Base-by-base conservation (phyloP, 1,140 invertebrate genomes). In the Drosophila tsacasi region DNA sequence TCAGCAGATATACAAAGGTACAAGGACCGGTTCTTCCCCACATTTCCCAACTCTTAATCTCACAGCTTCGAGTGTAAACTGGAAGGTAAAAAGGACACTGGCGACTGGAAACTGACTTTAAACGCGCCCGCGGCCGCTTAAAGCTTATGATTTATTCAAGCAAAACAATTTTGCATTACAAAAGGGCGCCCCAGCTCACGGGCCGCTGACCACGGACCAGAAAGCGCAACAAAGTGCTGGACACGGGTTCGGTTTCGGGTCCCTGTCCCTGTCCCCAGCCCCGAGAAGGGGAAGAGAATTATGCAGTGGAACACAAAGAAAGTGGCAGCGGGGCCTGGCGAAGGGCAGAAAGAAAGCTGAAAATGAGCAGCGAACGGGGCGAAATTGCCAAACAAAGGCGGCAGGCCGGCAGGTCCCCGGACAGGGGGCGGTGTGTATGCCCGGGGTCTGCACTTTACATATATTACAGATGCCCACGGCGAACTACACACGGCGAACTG, bases 121-220 rank as follows among this genome's bases (percentile, higher is more conserved):
- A 84, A 50, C 39, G 37, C n/a, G 30, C 40, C 37, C 32, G 32
- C 25, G 25, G 46, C 50, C 59, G 37, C 76, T 65, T 77, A 72
- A 80, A 83, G 80, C 65, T 76, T 60, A 87, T 86, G 81, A 87
- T 83, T 87, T 77, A 87, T 87, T 87, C 84, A 89, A 74, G 84
- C 83, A 89, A 86, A 86, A 74, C 83, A 87, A 80, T 78, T 86
- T 86, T 86, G 76, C 76, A 87, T 83, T 50, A 87, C 84, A 83
- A 86, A 86, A 80, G 65, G 83, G 69, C 81, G 64, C 63, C 67
- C 67, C 42, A 35, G 65, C 75, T 68, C 79, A 85, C 67, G 83
- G 79, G 61, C 79, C 75, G 79, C 59, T 86, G 82, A 72, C 83
- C 83, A 85, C 69, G 76, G 71, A 73, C 63, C 81, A 81, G 73